Evolutionary conservation across 2,888 invertebrate genomes (phyloP).

Genomic region (Sialis lutaria): DNA sequence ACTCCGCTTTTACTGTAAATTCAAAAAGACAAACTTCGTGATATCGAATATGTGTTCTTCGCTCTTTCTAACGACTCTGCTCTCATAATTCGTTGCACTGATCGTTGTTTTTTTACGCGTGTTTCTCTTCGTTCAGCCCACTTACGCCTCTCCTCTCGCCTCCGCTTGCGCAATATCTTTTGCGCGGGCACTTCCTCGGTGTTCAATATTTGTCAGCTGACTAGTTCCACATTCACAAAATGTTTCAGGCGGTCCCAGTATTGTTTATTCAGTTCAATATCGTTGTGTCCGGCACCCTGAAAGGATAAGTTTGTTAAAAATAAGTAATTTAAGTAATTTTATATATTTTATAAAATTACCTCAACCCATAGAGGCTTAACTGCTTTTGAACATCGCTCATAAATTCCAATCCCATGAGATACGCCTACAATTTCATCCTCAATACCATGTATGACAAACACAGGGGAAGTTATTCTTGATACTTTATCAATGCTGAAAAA

Average conservation of each 20-base stretch:
- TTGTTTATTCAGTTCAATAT: constrained; percentile 92
- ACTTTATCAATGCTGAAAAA: constrained; percentile 92
- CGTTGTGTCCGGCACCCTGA: constrained; percentile 95
- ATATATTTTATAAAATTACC: constrained; percentile 28
- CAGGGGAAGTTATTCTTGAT: constrained; percentile 92
- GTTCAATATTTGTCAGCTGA: constrained; percentile 73
- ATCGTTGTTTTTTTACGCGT: no score
- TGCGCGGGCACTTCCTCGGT: not conserved
- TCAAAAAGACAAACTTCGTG: no score
- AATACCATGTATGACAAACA: constrained; percentile 96
- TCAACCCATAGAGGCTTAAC: constrained; percentile 96
- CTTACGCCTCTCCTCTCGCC: not conserved
- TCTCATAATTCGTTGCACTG: no score
- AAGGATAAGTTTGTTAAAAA: constrained; percentile 15
- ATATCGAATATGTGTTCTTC: no score
- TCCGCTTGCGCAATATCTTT: not conserved
- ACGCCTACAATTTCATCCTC: constrained; percentile 99
- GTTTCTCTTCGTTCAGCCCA: no score
- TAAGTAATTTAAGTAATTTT: not conserved
- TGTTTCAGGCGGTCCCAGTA: constrained; percentile 93
- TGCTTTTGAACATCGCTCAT: constrained; percentile 87
- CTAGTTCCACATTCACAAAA: constrained; percentile 82
- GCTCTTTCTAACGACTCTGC: no score
- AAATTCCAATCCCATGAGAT: constrained; percentile 92
- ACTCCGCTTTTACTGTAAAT: no score